Base-by-base conservation (phyloP, 2,797 vertebrate genomes). In the Dendrocincla tyrannina region DNA sequence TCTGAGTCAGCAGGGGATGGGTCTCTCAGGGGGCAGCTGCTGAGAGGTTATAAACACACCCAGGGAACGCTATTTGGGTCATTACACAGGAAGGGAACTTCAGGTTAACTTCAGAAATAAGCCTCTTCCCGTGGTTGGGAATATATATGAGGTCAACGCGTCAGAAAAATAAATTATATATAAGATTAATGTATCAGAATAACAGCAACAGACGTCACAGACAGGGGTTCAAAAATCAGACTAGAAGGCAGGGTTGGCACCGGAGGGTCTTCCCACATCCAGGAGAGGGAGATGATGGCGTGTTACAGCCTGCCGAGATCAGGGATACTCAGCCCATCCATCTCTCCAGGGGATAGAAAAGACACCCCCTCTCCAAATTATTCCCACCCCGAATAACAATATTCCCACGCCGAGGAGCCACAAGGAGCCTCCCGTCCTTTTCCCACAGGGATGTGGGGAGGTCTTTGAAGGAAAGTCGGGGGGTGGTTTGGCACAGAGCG, bases 141-240 rank as follows among this genome's bases (percentile, higher is more conserved):
- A 72, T 56, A 23, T 24, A 24, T 56, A 22, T n/a, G 10, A n/a
- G 19, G 52, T n/a, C 52, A 32, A 55, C 20, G n/a, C 20, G 22
- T 55, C 19, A 55, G 53, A 55, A 55, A n/a, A 32, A 50, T n/a
- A 49, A 49, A 9, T 7, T 15, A 50, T 27, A 28, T 17, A 7
- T 28, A 28, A 17, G 27, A 17, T 50, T 9, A 17, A 6, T 3
- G 1, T 11, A n/a, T 6, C 17, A 18, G 35, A 88, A 5, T 5
- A n/a, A 63, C 35, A 47, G 2, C 3, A 64, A 30, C 1, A 75
- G 10, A 32, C 1, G 2, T 2, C 13, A 30, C 4, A 2, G 2
- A 6, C 1, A 16, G 25, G 35, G 17, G 5, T 52, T 87, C 78
- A 66, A 81, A 93, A 49, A 13, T 1, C 6, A 1, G 22, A 75